phyloP scores from a whole-genome alignment of 2,797 vertebrate species.

The Enteromius thamalakanensis region DNA sequence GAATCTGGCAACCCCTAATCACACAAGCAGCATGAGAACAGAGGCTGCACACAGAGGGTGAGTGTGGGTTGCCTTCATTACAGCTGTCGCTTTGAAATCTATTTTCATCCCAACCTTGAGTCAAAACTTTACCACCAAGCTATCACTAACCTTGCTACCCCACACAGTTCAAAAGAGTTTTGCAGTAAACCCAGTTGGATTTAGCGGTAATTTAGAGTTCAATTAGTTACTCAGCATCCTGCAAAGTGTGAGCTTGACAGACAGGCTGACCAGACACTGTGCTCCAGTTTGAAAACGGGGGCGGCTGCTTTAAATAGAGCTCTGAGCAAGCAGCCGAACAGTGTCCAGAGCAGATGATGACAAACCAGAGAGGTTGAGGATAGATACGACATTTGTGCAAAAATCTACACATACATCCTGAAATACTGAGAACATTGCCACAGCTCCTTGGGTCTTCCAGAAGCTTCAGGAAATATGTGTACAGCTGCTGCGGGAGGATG shows the following conservation, averaged over 20 bases:
- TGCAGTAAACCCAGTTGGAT: background rate
- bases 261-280: background rate
- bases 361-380: conserved; percentile 33
- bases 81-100: conserved; percentile 45
- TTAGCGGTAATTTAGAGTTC: background rate
- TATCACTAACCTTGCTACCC: conserved; percentile 4
- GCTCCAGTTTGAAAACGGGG: background rate
- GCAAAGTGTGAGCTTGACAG: conserved; percentile 14
- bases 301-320: conserved; percentile 35
- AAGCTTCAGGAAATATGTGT: background rate
- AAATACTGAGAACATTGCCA: conserved; percentile 1
- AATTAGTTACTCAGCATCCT: background rate
- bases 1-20: conserved; percentile 40
- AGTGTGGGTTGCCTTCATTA: conserved; percentile 39
- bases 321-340: conserved; percentile 8
- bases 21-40: conserved; percentile 37
- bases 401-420: background rate
- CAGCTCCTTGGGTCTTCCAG: background rate
- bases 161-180: background rate
- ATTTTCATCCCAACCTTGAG: conserved; percentile 54
- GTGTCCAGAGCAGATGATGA: background rate
- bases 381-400: background rate
- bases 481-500: background rate
- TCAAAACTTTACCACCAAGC: background rate
- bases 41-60: conserved; percentile 20